These are phyloP conservation scores for Lordiphosa collinella DNA, from an alignment of 1,140 invertebrate species.

Conservation along the genomic window DNA sequence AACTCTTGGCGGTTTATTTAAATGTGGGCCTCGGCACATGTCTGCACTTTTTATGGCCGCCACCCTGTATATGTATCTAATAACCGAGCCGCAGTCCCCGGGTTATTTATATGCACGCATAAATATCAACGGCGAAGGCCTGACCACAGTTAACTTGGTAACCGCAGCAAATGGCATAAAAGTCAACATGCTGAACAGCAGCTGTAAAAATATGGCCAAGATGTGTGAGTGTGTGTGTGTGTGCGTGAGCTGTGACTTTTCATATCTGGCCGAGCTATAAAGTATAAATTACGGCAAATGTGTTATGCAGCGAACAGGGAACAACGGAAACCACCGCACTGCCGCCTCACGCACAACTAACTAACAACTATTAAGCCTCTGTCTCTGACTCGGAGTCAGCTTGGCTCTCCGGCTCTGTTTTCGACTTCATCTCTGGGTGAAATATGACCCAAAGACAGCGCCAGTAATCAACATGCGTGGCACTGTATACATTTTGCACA, in stretches of 20 bases:
- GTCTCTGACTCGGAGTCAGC: constrained; percentile 7
- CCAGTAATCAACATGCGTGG: constrained; percentile 69
- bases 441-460: constrained; percentile 35
- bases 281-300: constrained; percentile 77
- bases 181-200: constrained; percentile 69
- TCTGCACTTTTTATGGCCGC: constrained; percentile 53
- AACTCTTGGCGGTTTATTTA: constrained; percentile 69
- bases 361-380: constrained; percentile 75
- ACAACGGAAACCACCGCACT: constrained; percentile 4
- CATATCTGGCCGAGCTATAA: constrained; percentile 72
- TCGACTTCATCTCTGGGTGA: constrained; percentile 40
- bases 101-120: constrained; percentile 71
- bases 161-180: constrained; percentile 73
- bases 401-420: constrained; percentile 9
- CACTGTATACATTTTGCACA: constrained; percentile 53
- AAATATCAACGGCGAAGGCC: constrained; percentile 59
- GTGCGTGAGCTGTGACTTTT: constrained; percentile 52
- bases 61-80: constrained; percentile 66
- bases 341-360: constrained; percentile 65
- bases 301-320: constrained; percentile 32
- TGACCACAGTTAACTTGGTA: constrained; percentile 69
- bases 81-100: constrained; percentile 31
- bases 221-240: constrained; percentile 17
- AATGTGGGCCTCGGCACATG: constrained; percentile 46
- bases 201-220: constrained; percentile 65